Evolutionary conservation across 2,797 vertebrate species (phyloP).

Genomic region (Channa striata): DNA sequence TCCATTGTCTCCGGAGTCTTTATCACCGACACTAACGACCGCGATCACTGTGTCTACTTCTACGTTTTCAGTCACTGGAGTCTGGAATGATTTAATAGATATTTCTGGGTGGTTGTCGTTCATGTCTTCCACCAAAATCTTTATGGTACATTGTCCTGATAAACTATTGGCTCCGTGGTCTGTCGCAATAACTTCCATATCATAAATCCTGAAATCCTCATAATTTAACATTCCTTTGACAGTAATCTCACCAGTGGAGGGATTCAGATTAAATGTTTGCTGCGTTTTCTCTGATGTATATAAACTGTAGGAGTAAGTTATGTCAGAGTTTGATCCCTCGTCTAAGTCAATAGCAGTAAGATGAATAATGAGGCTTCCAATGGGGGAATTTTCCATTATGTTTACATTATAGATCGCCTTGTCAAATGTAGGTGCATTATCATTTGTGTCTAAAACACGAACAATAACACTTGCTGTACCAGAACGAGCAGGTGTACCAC

Average conservation of each 20-base stretch:
- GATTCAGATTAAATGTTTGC: constrained; percentile 65
- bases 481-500: constrained; percentile 68
- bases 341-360: constrained; percentile 81
- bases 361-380: constrained; percentile 77
- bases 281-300: constrained; percentile 77
- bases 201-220: constrained; percentile 81
- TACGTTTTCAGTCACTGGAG: constrained; percentile 39
- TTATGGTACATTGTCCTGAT: constrained; percentile 77
- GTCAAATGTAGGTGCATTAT: constrained; percentile 83
- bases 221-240: constrained; percentile 83
- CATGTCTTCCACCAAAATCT: constrained; percentile 73
- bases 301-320: constrained; percentile 69
- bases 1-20: constrained; percentile 80
- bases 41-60: constrained; percentile 60
- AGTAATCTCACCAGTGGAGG: constrained; percentile 77
- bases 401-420: constrained; percentile 44
- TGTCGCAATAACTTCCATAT: constrained; percentile 80
- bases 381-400: constrained; percentile 60
- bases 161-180: constrained; percentile 74
- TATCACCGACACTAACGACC: constrained; percentile 75
- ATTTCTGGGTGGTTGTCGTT: constrained; percentile 82
- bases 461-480: constrained; percentile 73
- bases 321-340: constrained; percentile 61
- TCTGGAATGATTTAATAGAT: constrained; percentile 46
- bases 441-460: constrained; percentile 77